Conservation (phyloP, 2,113 vertebrate genomes). For the Carlito syrichta region DNA sequence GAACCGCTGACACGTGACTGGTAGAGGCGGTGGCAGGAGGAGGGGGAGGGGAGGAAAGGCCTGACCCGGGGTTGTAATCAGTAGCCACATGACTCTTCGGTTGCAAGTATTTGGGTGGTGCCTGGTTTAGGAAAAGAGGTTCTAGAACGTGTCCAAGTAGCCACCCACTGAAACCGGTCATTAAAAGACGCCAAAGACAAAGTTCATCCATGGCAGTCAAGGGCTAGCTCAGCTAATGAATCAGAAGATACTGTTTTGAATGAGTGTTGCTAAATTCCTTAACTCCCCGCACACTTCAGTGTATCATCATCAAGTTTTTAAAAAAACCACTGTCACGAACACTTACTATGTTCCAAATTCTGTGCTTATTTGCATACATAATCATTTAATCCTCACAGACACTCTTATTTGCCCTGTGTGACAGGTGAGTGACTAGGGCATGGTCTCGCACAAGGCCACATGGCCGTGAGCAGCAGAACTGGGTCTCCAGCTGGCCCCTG, state of each 20-base stretch:
- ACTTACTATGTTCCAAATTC: not conserved
- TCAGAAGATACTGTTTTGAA: not conserved
- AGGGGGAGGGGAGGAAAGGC: not conserved
- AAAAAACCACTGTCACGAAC: not conserved
- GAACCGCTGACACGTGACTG: not conserved
- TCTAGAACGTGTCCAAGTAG: not conserved
- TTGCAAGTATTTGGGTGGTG: not conserved
- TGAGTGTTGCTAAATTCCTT: not conserved
- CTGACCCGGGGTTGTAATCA: not conserved
- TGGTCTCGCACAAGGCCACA: not conserved
- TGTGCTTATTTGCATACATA: not conserved
- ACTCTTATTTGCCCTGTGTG: not conserved
- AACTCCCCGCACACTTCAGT: not conserved
- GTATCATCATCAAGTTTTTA: not conserved
- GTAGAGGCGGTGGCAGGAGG: not conserved
- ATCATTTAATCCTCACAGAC: not conserved
- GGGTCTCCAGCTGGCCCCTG: not conserved
- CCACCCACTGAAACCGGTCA: not conserved
- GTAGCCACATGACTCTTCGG: not conserved
- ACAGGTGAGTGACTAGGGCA: not conserved
- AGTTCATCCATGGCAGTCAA: not conserved
- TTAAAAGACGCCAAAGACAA: not conserved
- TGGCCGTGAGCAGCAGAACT: not conserved
- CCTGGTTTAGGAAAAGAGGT: not conserved
- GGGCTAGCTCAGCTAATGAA: not conserved